Evolutionary conservation across 2,113 vertebrate species (phyloP), one percentile per base, ranked within the genome.

Genomic region (Petrocephalus zakoni): DNA sequence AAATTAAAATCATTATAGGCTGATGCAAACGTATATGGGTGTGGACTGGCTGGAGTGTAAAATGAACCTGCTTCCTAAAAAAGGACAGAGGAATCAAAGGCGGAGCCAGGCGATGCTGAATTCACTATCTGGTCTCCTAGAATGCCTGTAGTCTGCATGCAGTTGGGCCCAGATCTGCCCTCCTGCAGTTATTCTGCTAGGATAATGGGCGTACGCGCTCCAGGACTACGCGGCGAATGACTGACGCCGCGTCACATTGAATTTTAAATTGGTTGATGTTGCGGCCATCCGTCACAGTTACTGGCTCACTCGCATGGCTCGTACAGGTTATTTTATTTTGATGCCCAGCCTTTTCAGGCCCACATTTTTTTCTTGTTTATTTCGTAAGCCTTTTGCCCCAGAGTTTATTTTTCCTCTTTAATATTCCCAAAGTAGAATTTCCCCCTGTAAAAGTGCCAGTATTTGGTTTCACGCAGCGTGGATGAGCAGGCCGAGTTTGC

Each of bases 141-240:
- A 52, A 53, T 87, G 25, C 11, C 89, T 85, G n/a, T 42, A 61
- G 72, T 88, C 89, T 85, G 88, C 75, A 86, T 89, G 85, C 87
- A 47, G n/a, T 89, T 87, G 68, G 56, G 51, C 89, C 86, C 75
- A 90, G 87, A 89, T 86, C 37, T 87, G 75, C 90, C 51, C 88
- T 88, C 89, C 90, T 89, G 84, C 87, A 21, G 8, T 64, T 61
- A 22, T 8, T 82, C 84, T 15, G 87, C 90, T 88, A 75, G 83
- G 87, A 89, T 89, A 83, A 56, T 56, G 72, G 85, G 89, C 58
- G 51, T 46, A 37, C 29, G 51, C 82, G 88, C 89, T 88, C 84
- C 58, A 87, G 85, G 90, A 46, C 51, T 21, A 46, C 53, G 46
- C 53, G 72, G 89, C 82, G 68, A 83, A 90, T 85, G 87, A 89